Evolutionary conservation across 2,888 invertebrate genomes (phyloP).

Genomic region (Tridacna crocea): DNA sequence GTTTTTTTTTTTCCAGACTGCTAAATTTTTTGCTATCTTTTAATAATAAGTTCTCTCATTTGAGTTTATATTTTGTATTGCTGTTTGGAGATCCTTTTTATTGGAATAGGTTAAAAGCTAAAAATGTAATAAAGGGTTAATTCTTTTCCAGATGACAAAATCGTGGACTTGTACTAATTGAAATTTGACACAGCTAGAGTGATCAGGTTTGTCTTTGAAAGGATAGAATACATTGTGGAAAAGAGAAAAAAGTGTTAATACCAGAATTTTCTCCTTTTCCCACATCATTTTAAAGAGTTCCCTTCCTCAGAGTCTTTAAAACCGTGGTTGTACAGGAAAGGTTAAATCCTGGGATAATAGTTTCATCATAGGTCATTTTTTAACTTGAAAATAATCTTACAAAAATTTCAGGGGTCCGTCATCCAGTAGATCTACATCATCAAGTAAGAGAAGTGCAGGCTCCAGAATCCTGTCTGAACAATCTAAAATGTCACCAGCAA

Average conservation of each 20-base stretch:
- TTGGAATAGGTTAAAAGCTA: too few relatives aligned
- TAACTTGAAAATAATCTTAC: too few relatives aligned
- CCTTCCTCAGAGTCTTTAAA: background rate
- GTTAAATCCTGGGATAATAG: background rate
- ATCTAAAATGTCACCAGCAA: slow-evolving; percentile 35
- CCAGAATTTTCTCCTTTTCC: background rate
- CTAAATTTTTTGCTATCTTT: too few relatives aligned
- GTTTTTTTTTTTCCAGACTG: too few relatives aligned
- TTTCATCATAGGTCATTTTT: too few relatives aligned
- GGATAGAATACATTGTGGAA: background rate
- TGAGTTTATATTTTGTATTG: too few relatives aligned
- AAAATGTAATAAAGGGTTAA: too few relatives aligned
- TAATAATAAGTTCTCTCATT: too few relatives aligned
- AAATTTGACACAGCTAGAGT: too few relatives aligned
- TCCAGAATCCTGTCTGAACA: slow-evolving; percentile 20
- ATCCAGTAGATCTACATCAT: slow-evolving; percentile 3
- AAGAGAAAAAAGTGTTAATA: background rate
- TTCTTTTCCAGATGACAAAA: too few relatives aligned
- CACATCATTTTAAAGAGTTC: background rate
- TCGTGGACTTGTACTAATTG: too few relatives aligned
- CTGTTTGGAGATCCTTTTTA: too few relatives aligned
- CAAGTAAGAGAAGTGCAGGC: slow-evolving; percentile 1
- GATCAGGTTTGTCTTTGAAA: background rate
- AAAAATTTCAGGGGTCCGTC: background rate
- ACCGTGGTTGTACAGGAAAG: background rate